Conservation (phyloP, 1,140 invertebrate species). For the Calephelis virginiensis region DNA sequence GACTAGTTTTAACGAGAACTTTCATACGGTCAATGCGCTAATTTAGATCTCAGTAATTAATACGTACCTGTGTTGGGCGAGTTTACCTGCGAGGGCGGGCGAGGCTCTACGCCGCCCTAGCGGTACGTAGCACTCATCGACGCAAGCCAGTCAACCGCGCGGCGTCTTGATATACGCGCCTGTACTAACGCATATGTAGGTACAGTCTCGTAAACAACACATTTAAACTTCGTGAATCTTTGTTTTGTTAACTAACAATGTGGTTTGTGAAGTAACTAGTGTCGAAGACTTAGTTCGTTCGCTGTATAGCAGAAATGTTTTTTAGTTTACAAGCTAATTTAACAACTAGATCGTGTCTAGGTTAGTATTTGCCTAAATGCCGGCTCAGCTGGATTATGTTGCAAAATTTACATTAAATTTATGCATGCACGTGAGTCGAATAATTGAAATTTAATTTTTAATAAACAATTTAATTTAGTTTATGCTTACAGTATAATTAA, state of each 20-base stretch:
- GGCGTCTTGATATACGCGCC: slow-evolving; percentile 26
- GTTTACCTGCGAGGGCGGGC: slow-evolving; percentile 54
- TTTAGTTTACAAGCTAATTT: not conserved
- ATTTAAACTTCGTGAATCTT: slow-evolving; percentile 10
- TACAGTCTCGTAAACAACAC: slow-evolving; percentile 14
- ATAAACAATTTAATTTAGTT: not conserved
- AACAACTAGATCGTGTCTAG: slow-evolving; percentile 2
- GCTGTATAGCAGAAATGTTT: not conserved
- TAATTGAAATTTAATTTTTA: not conserved
- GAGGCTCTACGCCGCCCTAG: slow-evolving; percentile 20
- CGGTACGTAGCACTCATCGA: slow-evolving; percentile 36
- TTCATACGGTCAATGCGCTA: slow-evolving; percentile 66
- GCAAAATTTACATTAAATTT: not conserved
- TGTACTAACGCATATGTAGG: not conserved
- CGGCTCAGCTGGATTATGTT: not conserved
- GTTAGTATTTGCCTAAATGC: slow-evolving; percentile 6
- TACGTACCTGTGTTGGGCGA: slow-evolving; percentile 45
- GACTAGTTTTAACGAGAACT: slow-evolving; percentile 54
- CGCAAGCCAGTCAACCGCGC: slow-evolving; percentile 52
- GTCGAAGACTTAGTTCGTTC: not conserved
- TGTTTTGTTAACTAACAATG: not conserved
- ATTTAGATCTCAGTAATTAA: slow-evolving; percentile 70
- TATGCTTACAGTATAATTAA: too few species aligned
- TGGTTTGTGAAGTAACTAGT: slow-evolving; percentile 9
- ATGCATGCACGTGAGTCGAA: not conserved